These are phyloP conservation scores for Psammodynastes pulverulentus DNA, from an alignment of 2,113 vertebrate genomes.

Conservation along the genomic window DNA sequence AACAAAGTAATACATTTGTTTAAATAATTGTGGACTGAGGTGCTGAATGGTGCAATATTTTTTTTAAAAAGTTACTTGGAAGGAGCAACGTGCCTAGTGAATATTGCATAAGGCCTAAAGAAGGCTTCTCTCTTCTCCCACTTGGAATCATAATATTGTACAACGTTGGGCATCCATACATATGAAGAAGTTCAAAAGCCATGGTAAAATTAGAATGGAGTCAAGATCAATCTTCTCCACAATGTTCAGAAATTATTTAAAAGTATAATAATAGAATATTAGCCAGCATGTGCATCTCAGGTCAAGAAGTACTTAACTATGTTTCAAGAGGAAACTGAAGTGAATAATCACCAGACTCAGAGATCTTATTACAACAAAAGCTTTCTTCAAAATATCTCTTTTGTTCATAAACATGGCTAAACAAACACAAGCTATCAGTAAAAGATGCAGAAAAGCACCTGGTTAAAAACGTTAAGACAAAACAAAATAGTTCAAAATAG, in stretches of 20 bases:
- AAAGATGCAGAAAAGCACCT: not conserved
- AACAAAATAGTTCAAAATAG: not conserved
- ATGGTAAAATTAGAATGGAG: not conserved
- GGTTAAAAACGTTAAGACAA: not conserved
- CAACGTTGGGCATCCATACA: not conserved
- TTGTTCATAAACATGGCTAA: not conserved
- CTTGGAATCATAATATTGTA: not conserved
- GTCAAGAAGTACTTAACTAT: not conserved
- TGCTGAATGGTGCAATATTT: too few relatives aligned
- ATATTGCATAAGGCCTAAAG: not conserved
- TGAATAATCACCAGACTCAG: not conserved
- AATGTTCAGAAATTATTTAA: not conserved
- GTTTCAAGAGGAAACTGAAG: not conserved
- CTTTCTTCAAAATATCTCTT: not conserved
- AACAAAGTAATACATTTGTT: not conserved
- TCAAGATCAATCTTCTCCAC: not conserved
- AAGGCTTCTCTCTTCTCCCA: not conserved
- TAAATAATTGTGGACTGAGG: not conserved
- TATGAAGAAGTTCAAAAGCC: not conserved
- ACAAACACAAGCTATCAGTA: not conserved
- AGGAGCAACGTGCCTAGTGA: not conserved
- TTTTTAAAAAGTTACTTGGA: not conserved
- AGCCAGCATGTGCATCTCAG: not conserved
- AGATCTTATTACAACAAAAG: not conserved
- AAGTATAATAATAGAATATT: not conserved